phyloP scores from a whole-genome alignment of 1,140 invertebrate genomes.

The Drosophila seguyi region DNA sequence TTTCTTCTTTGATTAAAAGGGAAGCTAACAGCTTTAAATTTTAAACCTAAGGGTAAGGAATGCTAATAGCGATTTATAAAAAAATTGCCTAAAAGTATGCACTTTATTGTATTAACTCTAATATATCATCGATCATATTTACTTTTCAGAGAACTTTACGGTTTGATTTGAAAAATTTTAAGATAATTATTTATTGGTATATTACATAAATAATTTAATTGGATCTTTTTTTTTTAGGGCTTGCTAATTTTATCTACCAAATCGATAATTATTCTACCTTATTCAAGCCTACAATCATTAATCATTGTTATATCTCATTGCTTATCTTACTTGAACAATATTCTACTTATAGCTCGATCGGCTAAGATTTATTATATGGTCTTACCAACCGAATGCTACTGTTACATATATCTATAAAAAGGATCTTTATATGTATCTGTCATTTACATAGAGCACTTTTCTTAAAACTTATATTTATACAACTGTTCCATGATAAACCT shows the following conservation, averaged over 20 bases:
- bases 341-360: neutral
- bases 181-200: neutral
- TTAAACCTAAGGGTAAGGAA: no score
- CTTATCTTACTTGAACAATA: neutral
- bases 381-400: neutral
- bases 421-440: neutral
- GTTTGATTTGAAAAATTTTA: neutral
- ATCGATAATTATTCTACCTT: neutral
- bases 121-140: neutral
- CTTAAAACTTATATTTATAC: conserved; percentile 22
- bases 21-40: no score
- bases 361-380: neutral
- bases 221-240: neutral
- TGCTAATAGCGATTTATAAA: neutral
- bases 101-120: neutral
- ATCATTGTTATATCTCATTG: neutral
- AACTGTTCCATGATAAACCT: conserved; percentile 32
- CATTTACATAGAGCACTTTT: neutral
- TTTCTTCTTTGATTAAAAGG: neutral
- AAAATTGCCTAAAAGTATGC: neutral
- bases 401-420: neutral
- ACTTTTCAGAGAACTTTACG: neutral
- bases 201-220: neutral
- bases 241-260: neutral
- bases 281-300: neutral